Base-by-base conservation (phyloP, 92 coral and sea anemone species). In the Epizoanthus stellaris region DNA sequence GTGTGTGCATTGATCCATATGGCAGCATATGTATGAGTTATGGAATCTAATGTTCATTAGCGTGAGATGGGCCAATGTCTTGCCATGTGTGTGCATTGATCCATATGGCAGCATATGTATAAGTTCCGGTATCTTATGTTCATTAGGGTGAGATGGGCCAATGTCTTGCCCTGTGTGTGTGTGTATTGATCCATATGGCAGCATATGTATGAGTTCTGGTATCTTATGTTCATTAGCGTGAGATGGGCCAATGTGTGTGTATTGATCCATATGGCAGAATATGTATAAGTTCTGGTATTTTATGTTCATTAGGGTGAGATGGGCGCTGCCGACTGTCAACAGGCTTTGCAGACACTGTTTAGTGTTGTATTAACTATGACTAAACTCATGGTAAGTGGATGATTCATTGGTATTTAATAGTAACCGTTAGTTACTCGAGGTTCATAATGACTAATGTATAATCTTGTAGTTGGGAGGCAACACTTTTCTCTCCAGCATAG, bases 281-380 rank as follows among this genome's bases (percentile, higher is more conserved):
- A 30, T 30, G 36, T 13, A 9, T 52, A 11, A 52, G 56, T 52
- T 52, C 23, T 2, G 25, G 52, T 34, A 75, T 59, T 14, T 9
- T 67, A 14, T 38, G 45, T 9, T 57, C 16, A 54, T 34, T 77
- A 96, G 98, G 98, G 98, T 20, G 98, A 96, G 66, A 86, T 86
- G 85, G 98, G 98, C 6, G 82, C 87, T 69, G 94, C 85, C 52
- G 98, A 96, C 82, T 87, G 90, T 11, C 85, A 92, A 42, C 92
- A 92, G 82, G 96, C 98, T 20, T 88, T 96, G 17, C 98, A 96
- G 87, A 94, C 98, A 9, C 94, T 96, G 85, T 96, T 96, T 80
- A 93, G 95, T 76, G 98, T 96, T 38, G 90, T 96, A 39, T 85
- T 92, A 67, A 90, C 96, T 57, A 94, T 96, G 92, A 96, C 94